Conservation (phyloP, 1,140 invertebrate genomes). For the Goniozus legneri region DNA sequence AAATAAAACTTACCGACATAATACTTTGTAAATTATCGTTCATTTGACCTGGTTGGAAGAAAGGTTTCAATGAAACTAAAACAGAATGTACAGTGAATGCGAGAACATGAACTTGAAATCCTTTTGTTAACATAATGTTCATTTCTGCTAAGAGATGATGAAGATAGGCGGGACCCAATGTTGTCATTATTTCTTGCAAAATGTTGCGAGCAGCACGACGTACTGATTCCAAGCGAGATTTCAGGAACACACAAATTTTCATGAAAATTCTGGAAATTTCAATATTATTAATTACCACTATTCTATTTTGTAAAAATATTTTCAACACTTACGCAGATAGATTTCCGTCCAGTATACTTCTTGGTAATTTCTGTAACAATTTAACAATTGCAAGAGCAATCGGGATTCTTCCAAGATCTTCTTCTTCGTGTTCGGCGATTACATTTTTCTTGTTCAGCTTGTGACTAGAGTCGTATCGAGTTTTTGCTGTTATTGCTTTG, state of each 20-base stretch:
- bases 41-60: conserved; percentile 69
- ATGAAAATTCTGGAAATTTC: conserved; percentile 74
- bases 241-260: conserved; percentile 85
- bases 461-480: conserved; percentile 73
- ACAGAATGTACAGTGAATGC: conserved; percentile 85
- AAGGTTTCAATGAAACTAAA: conserved; percentile 65
- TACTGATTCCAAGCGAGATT: conserved; percentile 85
- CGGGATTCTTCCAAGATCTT: conserved; percentile 86
- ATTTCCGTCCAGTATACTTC: conserved; percentile 69
- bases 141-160: conserved; percentile 77
- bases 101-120: conserved; percentile 92
- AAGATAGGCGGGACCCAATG: conserved; percentile 81
- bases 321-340: conserved; percentile 67
- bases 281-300: conserved; percentile 13
- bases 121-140: conserved; percentile 74
- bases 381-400: conserved; percentile 91
- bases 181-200: conserved; percentile 81
- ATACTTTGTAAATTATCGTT: conserved; percentile 75
- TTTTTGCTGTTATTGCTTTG: conserved; percentile 67
- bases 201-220: conserved; percentile 82
- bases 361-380: conserved; percentile 82
- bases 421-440: conserved; percentile 70
- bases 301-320: not conserved
- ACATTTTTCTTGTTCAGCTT: conserved; percentile 73
- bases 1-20: conserved; percentile 62